Percentiles rank a stretch among this genome's conserved stretches.
Conservation (phyloP, 2,113 vertebrate genomes). For the Canis aureus region DNA sequence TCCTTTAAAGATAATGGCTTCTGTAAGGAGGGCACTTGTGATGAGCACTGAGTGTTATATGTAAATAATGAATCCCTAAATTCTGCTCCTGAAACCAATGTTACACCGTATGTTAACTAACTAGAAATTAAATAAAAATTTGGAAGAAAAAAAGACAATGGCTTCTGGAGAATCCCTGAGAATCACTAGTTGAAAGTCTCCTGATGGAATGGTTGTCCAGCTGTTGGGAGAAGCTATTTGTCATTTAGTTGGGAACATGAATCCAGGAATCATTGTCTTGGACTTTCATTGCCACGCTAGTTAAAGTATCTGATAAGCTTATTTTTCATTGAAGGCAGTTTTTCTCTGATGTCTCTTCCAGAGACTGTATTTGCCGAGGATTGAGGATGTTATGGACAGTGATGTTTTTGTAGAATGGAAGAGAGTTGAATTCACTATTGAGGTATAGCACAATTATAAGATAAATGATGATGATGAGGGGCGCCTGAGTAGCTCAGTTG, state of each 20-base stretch:
- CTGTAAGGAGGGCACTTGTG: background rate
- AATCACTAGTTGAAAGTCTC: background rate
- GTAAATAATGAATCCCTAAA: background rate
- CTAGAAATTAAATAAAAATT: background rate
- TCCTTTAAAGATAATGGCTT: background rate
- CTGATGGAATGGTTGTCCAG: background rate
- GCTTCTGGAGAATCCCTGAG: background rate
- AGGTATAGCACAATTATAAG: background rate
- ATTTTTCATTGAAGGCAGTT: background rate
- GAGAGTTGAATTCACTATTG: background rate
- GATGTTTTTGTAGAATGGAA: constrained; percentile 25
- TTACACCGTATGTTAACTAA: background rate
- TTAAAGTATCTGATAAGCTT: background rate
- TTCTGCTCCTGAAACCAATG: background rate
- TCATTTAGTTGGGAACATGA: background rate
- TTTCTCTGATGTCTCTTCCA: constrained; percentile 49
- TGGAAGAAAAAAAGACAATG: background rate
- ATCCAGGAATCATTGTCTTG: background rate
- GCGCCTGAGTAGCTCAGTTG: too few relatives aligned
- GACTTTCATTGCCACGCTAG: background rate
- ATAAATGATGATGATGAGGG: too few relatives aligned
- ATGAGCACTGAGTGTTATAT: background rate
- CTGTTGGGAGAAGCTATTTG: background rate
- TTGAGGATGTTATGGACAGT: background rate
- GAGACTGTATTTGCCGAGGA: background rate